Conservation (phyloP, 2,888 invertebrate genomes). For the Mythimna pallens region DNA sequence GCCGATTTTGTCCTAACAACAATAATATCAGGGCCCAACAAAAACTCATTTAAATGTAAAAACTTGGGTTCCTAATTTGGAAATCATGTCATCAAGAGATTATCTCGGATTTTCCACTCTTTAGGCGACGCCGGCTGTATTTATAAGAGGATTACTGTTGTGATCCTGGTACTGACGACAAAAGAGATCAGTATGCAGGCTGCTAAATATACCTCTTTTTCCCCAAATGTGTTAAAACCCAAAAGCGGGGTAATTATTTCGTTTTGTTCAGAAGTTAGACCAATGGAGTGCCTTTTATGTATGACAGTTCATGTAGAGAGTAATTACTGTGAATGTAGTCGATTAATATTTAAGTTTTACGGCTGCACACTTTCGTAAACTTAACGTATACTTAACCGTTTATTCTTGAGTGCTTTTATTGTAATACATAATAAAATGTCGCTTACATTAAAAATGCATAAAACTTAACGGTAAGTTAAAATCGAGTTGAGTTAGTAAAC, state of each 20-base stretch:
- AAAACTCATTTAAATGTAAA: constrained; percentile 80
- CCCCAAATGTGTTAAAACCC: neutral
- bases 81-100: constrained; percentile 84
- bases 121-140: constrained; percentile 73
- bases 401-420: neutral
- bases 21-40: constrained; percentile 42
- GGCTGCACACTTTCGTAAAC: neutral
- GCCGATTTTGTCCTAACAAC: constrained; percentile 22
- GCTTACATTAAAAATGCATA: too few species aligned
- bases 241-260: neutral
- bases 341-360: neutral
- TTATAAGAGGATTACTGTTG: constrained; percentile 80
- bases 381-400: neutral
- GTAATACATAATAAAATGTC: too few species aligned
- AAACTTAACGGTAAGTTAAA: too few species aligned
- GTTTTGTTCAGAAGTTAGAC: neutral
- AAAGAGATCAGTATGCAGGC: constrained; percentile 13
- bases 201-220: neutral
- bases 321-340: neutral
- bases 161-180: constrained; percentile 63
- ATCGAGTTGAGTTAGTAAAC: too few species aligned
- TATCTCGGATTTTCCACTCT: constrained; percentile 84
- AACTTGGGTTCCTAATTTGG: constrained; percentile 81
- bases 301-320: neutral
- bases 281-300: neutral